These are phyloP conservation scores for Ibycter americanus DNA, from an alignment of 2,797 vertebrate genomes.

Conservation along the genomic window DNA sequence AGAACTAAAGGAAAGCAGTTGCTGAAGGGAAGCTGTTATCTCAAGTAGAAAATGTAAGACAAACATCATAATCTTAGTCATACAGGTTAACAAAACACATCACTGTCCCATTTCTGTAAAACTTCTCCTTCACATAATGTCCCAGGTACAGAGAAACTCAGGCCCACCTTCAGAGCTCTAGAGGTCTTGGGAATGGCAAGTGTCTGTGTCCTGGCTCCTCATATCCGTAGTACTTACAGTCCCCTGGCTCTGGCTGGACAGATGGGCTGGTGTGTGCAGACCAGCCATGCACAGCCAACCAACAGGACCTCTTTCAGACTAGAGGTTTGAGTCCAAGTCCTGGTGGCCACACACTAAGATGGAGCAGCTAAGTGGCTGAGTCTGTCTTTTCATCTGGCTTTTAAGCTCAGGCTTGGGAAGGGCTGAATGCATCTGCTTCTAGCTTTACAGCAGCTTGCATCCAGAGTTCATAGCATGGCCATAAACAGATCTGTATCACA, in stretches of 20 bases:
- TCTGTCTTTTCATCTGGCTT: background rate
- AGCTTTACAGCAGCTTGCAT: background rate
- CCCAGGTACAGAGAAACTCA: background rate
- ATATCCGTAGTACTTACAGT: accelerated
- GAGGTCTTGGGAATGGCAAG: background rate
- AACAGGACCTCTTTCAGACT: accelerated
- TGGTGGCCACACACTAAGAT: background rate
- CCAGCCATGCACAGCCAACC: accelerated
- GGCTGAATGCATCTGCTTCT: background rate
- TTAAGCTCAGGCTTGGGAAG: background rate
- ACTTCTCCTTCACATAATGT: background rate
- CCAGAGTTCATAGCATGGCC: accelerated
- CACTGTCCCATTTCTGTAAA: background rate
- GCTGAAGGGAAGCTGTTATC: background rate
- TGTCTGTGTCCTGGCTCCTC: background rate
- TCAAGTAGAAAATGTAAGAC: background rate
- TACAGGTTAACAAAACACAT: background rate
- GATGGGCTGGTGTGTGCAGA: background rate
- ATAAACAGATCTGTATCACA: background rate
- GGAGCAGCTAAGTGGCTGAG: background rate
- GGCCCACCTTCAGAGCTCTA: background rate
- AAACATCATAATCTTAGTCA: background rate
- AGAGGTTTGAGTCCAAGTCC: background rate
- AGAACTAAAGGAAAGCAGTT: background rate
- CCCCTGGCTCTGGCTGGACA: background rate